Base-by-base conservation (phyloP, 1,140 invertebrate genomes). In the Leptopilina boulardi region DNA sequence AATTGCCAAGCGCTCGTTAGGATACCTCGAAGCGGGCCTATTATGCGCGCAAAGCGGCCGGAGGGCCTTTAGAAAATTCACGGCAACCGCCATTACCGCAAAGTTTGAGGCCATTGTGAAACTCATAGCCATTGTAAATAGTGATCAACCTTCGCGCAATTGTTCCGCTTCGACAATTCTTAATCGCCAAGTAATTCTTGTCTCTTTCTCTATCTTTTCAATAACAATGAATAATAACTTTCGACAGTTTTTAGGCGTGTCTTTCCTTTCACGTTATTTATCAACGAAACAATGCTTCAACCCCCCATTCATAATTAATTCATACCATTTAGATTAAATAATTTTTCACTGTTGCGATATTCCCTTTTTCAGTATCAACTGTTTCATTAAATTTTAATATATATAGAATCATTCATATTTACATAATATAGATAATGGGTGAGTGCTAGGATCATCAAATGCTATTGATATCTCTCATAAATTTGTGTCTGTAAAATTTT, bases 1-100 rank as follows among this genome's bases (percentile, higher is more conserved):
- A 85, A 85, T 85, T 80, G 80, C 79, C 77, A 76, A 76, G 80
- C 78, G 84, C 79, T 83, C 81, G 82, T 85, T 85, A 82, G 82
- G 78, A 74, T 71, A 76, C 77, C 70, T 70, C 34, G 26, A 34
- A 66, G 59, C 59, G 59, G 23, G 59, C 59, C 59, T 66, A 76
- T 79, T 73, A 73, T 73, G 47, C 72, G 47, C 72, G 73, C 51
- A 23, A 70, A 56, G 56, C 19, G 75, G 59, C 19, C 19, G 23
- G 70, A 70, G 77, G 51, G 75, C 66, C 80, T 81, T 82, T 78
- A 77, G 79, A 80, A 80, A 80, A 82, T 82, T 80, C 80, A 79
- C 71, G 47, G 51, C 74, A 54, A 71, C 73, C 54, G 26, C 71
- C 70, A 76, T 76, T 76, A 71, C 18, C 44, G n/a, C 15, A 30